Evolutionary conservation across 53 echinoderm and acorn worm genomes (phyloP), one percentile per base, ranked within the genome.

Genomic region (Paracentrotus lividus): DNA sequence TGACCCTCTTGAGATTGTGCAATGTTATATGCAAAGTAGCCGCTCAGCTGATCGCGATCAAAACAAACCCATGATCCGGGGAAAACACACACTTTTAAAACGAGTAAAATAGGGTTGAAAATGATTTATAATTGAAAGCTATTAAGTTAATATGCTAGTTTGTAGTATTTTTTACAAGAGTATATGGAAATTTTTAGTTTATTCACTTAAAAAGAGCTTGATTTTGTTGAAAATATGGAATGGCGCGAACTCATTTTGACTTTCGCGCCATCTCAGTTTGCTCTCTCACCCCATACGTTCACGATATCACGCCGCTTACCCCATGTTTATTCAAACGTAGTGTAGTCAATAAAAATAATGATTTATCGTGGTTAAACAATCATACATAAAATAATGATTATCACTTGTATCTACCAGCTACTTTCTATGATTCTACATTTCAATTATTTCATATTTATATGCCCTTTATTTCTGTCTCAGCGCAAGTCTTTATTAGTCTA

Each of bases 281-380:
- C 29, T n/a, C n/a, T n/a, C 64, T 90, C 90, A 90, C 90, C 90
- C 90, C n/a, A 65, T 21, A 42, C 42, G n/a, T 36, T 8, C 43
- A 12, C 66, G 34, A 55, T 90, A 90, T 90, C 90, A 90, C 65
- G 90, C 90, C 90, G 90, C 90, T 38, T 55, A 53, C 34, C 42
- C 54, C n/a, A n/a, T 33, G 16, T 55, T 5, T 32, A 6, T 21
- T 31, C 49, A 47, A 51, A 49, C 49, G 18, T 10, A 3, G 0
- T 33, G 21, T 4, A 5, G 5, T 15, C 36, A 3, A 72, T 72
- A 6, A 1, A 40, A 6, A 38, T 21, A 4, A 40, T 1, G 40
- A 27, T 40, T 40, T 16, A 1, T 40, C 38, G 32, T 72, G 5
- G 40, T 38, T 4, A 40, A 20, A 72, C 16, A 14, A 32, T 32